Evolutionary conservation across 2,888 invertebrate species (phyloP).

Genomic region (Cepaea hortensis): DNA sequence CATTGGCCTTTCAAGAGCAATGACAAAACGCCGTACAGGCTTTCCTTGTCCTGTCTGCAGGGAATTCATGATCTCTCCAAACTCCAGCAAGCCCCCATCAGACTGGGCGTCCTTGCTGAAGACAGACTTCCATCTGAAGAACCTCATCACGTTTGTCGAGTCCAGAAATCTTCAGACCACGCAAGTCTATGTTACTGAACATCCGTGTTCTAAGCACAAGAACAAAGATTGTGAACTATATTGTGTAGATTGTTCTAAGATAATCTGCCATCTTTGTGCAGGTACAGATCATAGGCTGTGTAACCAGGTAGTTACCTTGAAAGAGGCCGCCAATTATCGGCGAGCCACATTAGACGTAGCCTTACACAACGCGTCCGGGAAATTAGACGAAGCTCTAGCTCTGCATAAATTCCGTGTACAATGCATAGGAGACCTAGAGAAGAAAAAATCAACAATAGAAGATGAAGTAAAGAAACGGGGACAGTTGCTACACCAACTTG

Average conservation of each 20-base stretch:
- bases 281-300: constrained; percentile 52
- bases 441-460: constrained; percentile 5
- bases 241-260: constrained; percentile 44
- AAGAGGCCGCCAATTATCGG: constrained; percentile 45
- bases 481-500: not conserved
- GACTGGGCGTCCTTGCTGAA: constrained; percentile 50
- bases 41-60: constrained; percentile 52
- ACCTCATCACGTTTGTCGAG: constrained; percentile 48
- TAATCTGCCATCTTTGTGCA: constrained; percentile 53
- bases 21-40: constrained; percentile 25
- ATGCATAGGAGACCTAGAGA: not conserved
- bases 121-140: constrained; percentile 53
- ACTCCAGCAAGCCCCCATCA: constrained; percentile 22
- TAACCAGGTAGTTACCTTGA: constrained; percentile 44
- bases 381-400: not conserved
- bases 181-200: not conserved
- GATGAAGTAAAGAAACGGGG: constrained; percentile 1
- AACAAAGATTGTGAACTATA: constrained; percentile 50
- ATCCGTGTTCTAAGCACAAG: constrained; percentile 31
- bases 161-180: not conserved
- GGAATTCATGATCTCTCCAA: constrained; percentile 44
- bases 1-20: not conserved
- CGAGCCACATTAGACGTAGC: constrained; percentile 28
- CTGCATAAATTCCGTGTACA: not conserved
- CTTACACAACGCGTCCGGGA: not conserved